phyloP scores from a whole-genome alignment of 2,113 vertebrate species.

The Hippocampus comes region DNA sequence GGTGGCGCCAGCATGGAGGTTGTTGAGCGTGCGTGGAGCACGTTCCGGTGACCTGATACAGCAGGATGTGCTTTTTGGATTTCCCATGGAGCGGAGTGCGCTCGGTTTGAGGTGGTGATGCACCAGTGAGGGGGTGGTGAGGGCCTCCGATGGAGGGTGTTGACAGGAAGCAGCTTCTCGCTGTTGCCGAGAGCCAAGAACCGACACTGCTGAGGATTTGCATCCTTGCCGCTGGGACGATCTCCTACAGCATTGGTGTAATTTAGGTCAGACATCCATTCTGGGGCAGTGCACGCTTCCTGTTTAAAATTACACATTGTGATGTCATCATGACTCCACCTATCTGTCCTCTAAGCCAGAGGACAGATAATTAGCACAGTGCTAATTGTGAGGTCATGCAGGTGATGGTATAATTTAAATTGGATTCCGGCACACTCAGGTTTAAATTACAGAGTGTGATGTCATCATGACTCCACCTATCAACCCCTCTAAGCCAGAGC shows the following conservation, averaged over 20 bases:
- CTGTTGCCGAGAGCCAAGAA: background rate
- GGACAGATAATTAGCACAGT: background rate
- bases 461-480: background rate
- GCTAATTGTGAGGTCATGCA: constrained; percentile 7
- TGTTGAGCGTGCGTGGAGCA: background rate
- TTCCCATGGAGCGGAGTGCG: background rate
- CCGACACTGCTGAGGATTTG: background rate
- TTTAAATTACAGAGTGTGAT: constrained; percentile 1
- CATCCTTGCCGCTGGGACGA: background rate
- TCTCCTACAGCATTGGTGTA: background rate
- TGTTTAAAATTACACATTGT: background rate
- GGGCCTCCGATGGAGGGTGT: background rate
- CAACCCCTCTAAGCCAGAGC: background rate
- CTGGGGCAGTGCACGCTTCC: background rate
- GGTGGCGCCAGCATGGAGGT: background rate
- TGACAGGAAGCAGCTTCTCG: background rate
- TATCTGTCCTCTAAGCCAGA: background rate
- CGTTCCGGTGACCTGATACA: constrained; percentile 2
- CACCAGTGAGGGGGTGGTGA: background rate
- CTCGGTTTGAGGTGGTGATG: background rate
- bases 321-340: constrained; percentile 6
- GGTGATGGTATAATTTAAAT: background rate
- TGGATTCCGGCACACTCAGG: background rate
- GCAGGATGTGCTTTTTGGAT: constrained; percentile 1
- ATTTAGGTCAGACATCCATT: background rate